A percentile compares a stretch with the other conserved stretches of the same genome.
Evolutionary conservation across 2,888 invertebrate species (phyloP).

Genomic region (Chouioia cunea): DNA sequence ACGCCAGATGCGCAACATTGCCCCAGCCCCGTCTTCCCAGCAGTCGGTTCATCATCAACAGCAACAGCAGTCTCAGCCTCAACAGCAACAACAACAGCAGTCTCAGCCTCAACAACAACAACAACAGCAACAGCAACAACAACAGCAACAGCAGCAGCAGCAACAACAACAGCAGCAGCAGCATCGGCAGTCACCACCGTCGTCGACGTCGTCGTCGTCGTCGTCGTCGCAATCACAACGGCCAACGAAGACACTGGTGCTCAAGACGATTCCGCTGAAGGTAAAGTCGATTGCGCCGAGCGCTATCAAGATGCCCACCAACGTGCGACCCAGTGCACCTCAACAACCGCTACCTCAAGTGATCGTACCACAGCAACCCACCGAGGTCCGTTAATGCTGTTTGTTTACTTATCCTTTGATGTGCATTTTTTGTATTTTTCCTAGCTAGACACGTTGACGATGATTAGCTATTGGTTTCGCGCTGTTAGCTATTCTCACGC

Average conservation of each 20-base stretch:
- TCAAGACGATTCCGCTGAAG: conserved; percentile 65
- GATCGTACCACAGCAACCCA: conserved; percentile 61
- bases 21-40: conserved; percentile 55
- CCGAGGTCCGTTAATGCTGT: conserved; percentile 55
- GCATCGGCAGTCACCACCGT: conserved; percentile 31
- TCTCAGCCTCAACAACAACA: conserved; percentile 51
- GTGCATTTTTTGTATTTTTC: no score
- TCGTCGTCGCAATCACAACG: conserved; percentile 51
- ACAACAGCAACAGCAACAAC: conserved; percentile 46
- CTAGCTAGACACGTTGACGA: no score
- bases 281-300: conserved; percentile 64
- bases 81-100: conserved; percentile 42
- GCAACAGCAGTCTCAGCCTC: conserved; percentile 44
- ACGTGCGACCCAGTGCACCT: conserved; percentile 51
- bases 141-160: conserved; percentile 51
- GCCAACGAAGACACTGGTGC: conserved; percentile 63
- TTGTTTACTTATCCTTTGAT: no score
- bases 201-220: conserved; percentile 15
- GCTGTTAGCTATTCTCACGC: no score
- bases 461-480: no score
- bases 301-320: conserved; percentile 62
- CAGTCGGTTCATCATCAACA: conserved; percentile 44
- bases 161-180: conserved; percentile 46
- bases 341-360: conserved; percentile 43
- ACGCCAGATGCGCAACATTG: conserved; percentile 60